Percentiles rank a stretch among this genome's conserved stretches.
phyloP scores from a whole-genome alignment of 2,797 vertebrate species.

The Centroberyx gerrardi region DNA sequence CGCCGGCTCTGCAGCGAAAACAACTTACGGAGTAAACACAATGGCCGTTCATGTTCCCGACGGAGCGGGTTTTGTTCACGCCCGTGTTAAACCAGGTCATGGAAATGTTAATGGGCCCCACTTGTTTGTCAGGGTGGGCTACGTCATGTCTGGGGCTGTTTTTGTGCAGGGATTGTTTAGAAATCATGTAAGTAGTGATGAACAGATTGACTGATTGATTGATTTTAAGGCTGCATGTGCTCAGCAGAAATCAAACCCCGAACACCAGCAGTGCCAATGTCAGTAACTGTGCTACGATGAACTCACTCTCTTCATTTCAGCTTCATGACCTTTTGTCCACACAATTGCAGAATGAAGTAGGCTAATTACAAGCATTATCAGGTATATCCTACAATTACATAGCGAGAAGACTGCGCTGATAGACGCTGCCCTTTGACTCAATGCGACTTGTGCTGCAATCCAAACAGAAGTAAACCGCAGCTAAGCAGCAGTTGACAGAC shows the following conservation, averaged over 20 bases:
- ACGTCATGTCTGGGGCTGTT: conserved; percentile 3
- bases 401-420: neutral
- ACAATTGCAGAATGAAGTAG: neutral
- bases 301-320: neutral
- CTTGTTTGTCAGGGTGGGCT: conserved; percentile 31
- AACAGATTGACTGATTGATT: too few relatives aligned
- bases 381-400: neutral
- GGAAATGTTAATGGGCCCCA: conserved; percentile 42
- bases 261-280: too few relatives aligned
- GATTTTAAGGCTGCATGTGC: too few relatives aligned
- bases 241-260: too few relatives aligned
- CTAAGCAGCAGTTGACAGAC: neutral
- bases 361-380: neutral
- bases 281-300: too few relatives aligned
- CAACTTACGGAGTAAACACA: conserved; percentile 66
- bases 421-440: neutral
- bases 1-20: conserved; percentile 52
- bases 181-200: neutral
- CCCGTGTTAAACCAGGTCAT: conserved; percentile 56
- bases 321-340: neutral
- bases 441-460: neutral
- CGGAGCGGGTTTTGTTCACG: conserved; percentile 50
- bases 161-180: conserved; percentile 15
- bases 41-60: conserved; percentile 51
- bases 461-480: neutral